Evolutionary conservation across 2,888 invertebrate genomes (phyloP).

Genomic region (Hipparchia sbordonii): DNA sequence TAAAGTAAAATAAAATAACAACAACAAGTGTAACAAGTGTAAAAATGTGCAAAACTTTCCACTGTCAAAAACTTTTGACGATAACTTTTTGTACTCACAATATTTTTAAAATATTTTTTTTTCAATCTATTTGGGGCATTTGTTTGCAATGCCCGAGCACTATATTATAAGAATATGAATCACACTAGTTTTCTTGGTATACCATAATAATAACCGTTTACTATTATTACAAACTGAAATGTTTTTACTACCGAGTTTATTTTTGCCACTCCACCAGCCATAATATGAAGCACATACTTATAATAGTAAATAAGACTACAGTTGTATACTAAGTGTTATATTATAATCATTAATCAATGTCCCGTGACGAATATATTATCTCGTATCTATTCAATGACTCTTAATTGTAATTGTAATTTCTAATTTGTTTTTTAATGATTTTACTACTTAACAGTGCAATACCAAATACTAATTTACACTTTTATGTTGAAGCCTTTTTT

Average conservation of each 20-base stretch:
- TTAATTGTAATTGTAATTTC: conserved; percentile 29
- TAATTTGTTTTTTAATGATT: conserved; percentile 29
- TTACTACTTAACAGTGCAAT: conserved; percentile 22
- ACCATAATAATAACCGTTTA: conserved; percentile 15
- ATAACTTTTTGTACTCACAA: too few relatives aligned
- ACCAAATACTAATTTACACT: conserved; percentile 14
- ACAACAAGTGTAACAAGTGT: too few relatives aligned
- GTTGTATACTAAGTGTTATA: conserved; percentile 76
- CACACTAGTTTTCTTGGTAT: background rate
- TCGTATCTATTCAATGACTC: background rate
- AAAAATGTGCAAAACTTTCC: too few relatives aligned
- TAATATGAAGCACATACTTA: conserved; percentile 8
- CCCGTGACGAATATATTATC: background rate
- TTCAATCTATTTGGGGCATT: too few relatives aligned
- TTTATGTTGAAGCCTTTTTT: conserved; percentile 3
- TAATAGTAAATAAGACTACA: conserved; percentile 67
- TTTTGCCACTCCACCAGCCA: conserved; percentile 1
- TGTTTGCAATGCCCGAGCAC: too few relatives aligned
- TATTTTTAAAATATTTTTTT: too few relatives aligned
- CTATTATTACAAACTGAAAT: background rate
- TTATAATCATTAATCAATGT: conserved; percentile 47
- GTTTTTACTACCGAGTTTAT: conserved; percentile 22
- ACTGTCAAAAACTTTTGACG: too few relatives aligned
- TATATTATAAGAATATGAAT: too few relatives aligned
- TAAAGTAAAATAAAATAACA: too few relatives aligned